Conservation (phyloP, 2,113 vertebrate genomes). For the Nothoprocta pentlandii region DNA sequence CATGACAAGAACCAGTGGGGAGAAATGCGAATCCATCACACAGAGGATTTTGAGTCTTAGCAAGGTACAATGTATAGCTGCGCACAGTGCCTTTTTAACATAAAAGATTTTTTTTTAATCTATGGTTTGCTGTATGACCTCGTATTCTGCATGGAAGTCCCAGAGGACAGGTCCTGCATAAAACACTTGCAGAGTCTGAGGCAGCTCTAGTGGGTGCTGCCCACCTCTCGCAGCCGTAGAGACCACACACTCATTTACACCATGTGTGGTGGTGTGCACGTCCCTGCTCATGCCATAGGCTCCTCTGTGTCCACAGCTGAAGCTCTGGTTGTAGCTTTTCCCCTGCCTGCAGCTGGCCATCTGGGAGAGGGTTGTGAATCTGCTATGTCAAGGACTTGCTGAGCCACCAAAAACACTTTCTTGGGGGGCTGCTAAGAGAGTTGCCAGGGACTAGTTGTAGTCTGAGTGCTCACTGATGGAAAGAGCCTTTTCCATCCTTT, state of each 20-base stretch:
- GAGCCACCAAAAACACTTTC: neutral
- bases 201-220: no score
- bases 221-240: neutral
- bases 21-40: neutral
- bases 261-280: neutral
- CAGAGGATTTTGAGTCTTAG: neutral
- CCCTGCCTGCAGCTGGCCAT: neutral
- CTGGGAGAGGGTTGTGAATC: neutral
- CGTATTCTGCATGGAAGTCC: neutral
- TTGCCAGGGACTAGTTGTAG: neutral
- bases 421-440: no score
- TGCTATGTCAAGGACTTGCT: neutral
- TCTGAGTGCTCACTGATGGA: neutral
- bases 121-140: neutral
- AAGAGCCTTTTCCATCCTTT: neutral
- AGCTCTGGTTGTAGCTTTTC: neutral
- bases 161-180: neutral
- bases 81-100: neutral
- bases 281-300: neutral
- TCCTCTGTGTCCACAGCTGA: neutral
- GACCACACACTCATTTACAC: neutral
- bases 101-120: neutral
- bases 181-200: neutral
- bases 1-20: neutral
- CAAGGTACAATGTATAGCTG: neutral